Evolutionary conservation across 2,888 invertebrate species (phyloP).

Genomic region (Tromatobia lineatoria): DNA sequence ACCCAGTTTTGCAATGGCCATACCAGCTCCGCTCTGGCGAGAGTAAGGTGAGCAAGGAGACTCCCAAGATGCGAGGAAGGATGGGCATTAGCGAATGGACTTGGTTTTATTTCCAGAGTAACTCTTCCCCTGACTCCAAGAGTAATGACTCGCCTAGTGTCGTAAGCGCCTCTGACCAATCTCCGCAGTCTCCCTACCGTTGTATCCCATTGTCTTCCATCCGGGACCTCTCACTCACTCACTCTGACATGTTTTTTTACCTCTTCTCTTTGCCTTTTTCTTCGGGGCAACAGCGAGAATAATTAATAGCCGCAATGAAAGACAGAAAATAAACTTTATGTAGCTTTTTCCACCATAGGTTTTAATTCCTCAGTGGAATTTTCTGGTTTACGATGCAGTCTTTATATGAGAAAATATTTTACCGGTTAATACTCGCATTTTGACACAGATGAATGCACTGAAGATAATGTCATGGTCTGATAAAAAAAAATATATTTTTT

Average conservation of each 20-base stretch:
- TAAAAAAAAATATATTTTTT: no score
- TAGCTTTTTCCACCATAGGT: not conserved
- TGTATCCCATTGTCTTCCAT: not conserved
- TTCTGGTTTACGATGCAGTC: slow-evolving; percentile 8
- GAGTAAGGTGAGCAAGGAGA: slow-evolving; percentile 9
- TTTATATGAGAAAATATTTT: not conserved
- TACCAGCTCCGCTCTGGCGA: not conserved
- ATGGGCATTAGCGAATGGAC: slow-evolving; percentile 37
- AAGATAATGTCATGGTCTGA: not conserved
- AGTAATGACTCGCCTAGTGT: slow-evolving; percentile 44
- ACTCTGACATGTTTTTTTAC: slow-evolving; percentile 23
- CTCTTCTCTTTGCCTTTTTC: slow-evolving; percentile 12
- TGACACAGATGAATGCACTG: not conserved
- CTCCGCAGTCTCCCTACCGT: slow-evolving; percentile 13
- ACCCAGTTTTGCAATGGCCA: not conserved
- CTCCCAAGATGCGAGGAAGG: slow-evolving; percentile 7
- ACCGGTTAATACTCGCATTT: not conserved
- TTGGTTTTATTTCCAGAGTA: slow-evolving; percentile 45
- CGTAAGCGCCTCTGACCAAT: slow-evolving; percentile 47
- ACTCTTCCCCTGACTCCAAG: slow-evolving; percentile 9
- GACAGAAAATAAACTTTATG: slow-evolving; percentile 17
- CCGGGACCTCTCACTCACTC: slow-evolving; percentile 11
- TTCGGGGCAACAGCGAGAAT: slow-evolving; percentile 12
- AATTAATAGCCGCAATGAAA: slow-evolving; percentile 41
- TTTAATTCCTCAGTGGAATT: slow-evolving; percentile 42